Base-by-base conservation (phyloP, 1,140 invertebrate genomes). In the Melanaphis sacchari region DNA sequence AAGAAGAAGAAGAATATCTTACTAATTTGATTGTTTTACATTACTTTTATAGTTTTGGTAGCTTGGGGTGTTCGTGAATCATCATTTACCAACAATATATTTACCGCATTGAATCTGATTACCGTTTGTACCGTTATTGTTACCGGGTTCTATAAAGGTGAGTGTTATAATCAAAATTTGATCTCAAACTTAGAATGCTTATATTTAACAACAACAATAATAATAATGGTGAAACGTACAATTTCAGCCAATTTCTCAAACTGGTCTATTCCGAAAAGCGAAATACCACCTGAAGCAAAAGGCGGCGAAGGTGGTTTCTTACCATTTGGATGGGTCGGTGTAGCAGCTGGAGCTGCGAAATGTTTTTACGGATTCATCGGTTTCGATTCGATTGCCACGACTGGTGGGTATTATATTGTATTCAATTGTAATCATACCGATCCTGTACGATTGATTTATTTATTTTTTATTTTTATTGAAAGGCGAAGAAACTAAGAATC, bases 341-440 rank as follows among this genome's bases (percentile, higher is more conserved):
- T 98, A 0, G 95, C 98, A 40, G 96, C 97, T 6, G 98, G 98
- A 38, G 98, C 98, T 7, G 98, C 98, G 0, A 97, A 97, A 11
- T 98, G 98, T 95, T 98, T 99, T 94, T 99, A 98, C 94, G 98
- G 98, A 0, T 99, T 98, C 94, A 97, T 98, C 26, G 98, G 97
- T 0, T 95, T 98, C 94, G 98, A 98, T 94, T 98, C 97, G 94
- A 98, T 99, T 82, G 98, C 97, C 21, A 98, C 98, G 0, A 98
- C 98, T 1, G 97, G 97, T 6, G 97, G 22, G 46, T n/a, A n/a
- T 40, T 4, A 41, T 84, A 40, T 82, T 24, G 24, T 82, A 82
- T 38, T 81, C 31, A n/a, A 41, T 84, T 22, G 1, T 38, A 24
- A 40, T 18, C 8, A 26, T 7, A 26, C 22, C 22, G 8, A 40